Evolutionary conservation across 2,888 invertebrate genomes (phyloP), one percentile per base, ranked within the genome.

Genomic region (Pogonocherus hispidulus): DNA sequence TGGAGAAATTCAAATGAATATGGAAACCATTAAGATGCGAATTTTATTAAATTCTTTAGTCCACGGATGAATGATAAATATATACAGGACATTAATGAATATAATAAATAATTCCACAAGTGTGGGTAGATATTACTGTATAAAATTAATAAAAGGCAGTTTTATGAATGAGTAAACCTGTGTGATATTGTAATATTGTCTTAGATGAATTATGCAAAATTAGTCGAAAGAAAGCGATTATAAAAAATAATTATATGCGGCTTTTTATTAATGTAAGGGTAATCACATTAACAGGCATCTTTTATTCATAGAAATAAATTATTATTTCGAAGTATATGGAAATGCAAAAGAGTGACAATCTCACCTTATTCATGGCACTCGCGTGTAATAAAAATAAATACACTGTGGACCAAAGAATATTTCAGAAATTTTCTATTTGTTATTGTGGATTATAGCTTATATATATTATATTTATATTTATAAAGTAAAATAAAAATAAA

Each of bases 271-370:
- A 54, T 35, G 19, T 27, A 18, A 2, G 14, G 27, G 16, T 32
- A 32, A 32, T 32, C 32, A 32, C 16, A 16, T 16, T 2, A 6
- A 23, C 23, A 14, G 16, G 27, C 23, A 52, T 23, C 27, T 27
- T 6, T 23, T 52, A 27, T 54, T 19, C 18, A 54, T 18, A 54
- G 18, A 54, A 51, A 51, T 23, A 44, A 57, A 46, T 22, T 23
- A 32, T 8, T 32, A 32, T 32, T 44, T 44, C 23, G n/a, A n/a
- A n/a, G n/a, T 57, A 44, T 44, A 57, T 46, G 57, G 44, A 57
- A 57, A 57, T 57, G 57, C 44, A 57, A 57, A 46, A 27, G 23
- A 14, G 27, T 16, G 35, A 0, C 16, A n/a, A n/a, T n/a, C n/a
- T n/a, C n/a, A n/a, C n/a, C n/a, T n/a, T n/a, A n/a, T n/a, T n/a